Evolutionary conservation across 2,888 invertebrate genomes (phyloP), one percentile per base, ranked within the genome.

Genomic region (Plutella xylostella): DNA sequence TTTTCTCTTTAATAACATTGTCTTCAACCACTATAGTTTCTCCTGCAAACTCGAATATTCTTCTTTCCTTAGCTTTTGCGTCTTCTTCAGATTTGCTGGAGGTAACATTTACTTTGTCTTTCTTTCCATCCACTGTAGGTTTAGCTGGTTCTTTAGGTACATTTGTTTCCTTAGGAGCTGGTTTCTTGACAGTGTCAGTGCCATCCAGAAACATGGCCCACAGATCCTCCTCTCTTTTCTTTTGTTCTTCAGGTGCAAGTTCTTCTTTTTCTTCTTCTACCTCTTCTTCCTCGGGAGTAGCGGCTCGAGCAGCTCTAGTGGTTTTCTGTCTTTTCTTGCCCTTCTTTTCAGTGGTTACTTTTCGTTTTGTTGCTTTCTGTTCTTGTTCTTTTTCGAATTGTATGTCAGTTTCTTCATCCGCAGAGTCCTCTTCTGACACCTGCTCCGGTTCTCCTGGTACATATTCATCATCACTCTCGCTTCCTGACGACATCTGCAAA

Each of bases 11-110:
- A 49, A 71, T 72, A 37, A 69, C 57, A 63, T 69, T 67, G 57
- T 80, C 68, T 61, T 83, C 83, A 4, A 84, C 83, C 39, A 84
- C 83, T 42, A 92, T 89, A 63, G 91, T 90, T 79, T 96, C 95
- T 7, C 95, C 96, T 33, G 95, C 96, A 87, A 95, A 96, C 61
- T 95, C 92, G 63, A 91, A 92, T 49, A 92, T 83, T 68, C 91
- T 86, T 15, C 86, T 90, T 44, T 90, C 85, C 62, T 86, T 88
- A 2, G 70, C 72, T 54, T 72, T 70, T n/a, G 61, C 63, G 40
- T 89, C 85, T 56, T 83, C 85, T 62, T 85, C 72, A n/a, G n/a
- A n/a, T n/a, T n/a, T n/a, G n/a, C n/a, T n/a, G n/a, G n/a, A n/a
- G 52, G 76, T 63, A 52, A 52, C 43, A 46, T 49, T 33, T 50